Base-by-base conservation (phyloP, 1,140 invertebrate genomes). In the Dysdera silvatica region DNA sequence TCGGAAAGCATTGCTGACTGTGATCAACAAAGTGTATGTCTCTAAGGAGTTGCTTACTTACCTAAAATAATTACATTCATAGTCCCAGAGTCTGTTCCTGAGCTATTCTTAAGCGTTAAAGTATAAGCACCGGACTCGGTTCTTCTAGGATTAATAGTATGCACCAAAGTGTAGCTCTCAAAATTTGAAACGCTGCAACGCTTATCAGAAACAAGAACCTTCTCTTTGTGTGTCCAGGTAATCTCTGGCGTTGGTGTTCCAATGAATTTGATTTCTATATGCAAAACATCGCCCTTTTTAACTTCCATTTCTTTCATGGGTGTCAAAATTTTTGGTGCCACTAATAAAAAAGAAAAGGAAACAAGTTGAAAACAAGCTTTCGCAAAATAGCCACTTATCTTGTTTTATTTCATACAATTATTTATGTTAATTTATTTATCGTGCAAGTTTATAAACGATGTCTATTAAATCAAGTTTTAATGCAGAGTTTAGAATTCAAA, bases 81-180 rank as follows among this genome's bases (percentile, higher is more conserved):
- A 65, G 96, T 89, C 32, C 89, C 95, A 1, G 87, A 87, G 72
- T 96, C 94, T 70, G 83, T 85, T 18, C 96, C 96, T 74, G 87
- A 86, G 66, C 87, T 85, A 75, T 99, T 99, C 87, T 31, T 89
- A 88, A 71, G 92, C 88, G 83, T 87, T 43, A 99, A 84, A 12
- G 85, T 90, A 73, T 98, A 99, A 74, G 85, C 88, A 18, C 94
- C 96, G 67, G 87, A 87, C 74, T 99, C 95, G 48, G 87, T 84
- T 58, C 95, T 82, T 29, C 85, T 87, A 0, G 94, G 85, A 74
- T 94, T 91, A 0, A 95, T 91, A 8, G 86, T 91, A 69, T 95
- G 89, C 8, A 95, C 82, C 69, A 92, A 87, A 2, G 90, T 93
- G 70, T 94, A 61, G 20, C 16, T 56, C 18, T 66, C 89, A 71